phyloP scores from a whole-genome alignment of 2,888 invertebrate species.

The Rhagium mordax region DNA sequence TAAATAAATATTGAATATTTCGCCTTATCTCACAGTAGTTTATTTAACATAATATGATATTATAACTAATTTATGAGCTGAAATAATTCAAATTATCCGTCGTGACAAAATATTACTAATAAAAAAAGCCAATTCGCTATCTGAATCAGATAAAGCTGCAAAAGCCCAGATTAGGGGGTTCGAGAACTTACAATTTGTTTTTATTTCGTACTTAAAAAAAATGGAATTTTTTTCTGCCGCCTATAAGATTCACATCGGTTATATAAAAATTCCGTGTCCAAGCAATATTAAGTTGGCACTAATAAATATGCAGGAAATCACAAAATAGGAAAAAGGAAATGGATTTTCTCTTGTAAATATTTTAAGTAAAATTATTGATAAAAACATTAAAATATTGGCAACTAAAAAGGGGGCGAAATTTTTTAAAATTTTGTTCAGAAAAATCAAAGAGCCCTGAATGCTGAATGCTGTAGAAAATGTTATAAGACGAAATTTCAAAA shows the following conservation, averaged over 20 bases:
- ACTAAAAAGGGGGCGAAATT: no score
- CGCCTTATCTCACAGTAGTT: slow-evolving; percentile 41
- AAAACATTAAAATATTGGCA: no score
- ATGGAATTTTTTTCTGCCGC: neutral
- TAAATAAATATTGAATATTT: slow-evolving; percentile 49
- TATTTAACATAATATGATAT: slow-evolving; percentile 25
- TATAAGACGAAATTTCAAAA: no score
- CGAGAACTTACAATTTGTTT: neutral
- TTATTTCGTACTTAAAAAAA: neutral
- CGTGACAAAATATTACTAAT: neutral
- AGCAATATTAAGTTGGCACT: no score
- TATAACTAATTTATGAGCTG: slow-evolving; percentile 16
- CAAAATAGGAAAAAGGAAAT: no score
- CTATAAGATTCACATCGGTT: neutral
- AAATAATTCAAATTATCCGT: slow-evolving; percentile 13
- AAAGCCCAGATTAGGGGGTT: neutral
- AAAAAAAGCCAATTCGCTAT: neutral
- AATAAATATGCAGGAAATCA: no score
- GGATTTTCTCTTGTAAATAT: no score
- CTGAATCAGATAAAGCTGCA: slow-evolving; percentile 7
- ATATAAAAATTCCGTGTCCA: neutral
- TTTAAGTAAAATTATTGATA: no score
- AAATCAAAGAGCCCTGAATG: no score
- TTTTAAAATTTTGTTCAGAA: no score
- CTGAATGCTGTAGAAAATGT: no score